Evolutionary conservation across 2,797 vertebrate genomes (phyloP).

Genomic region (Eidolon dupreanum): DNA sequence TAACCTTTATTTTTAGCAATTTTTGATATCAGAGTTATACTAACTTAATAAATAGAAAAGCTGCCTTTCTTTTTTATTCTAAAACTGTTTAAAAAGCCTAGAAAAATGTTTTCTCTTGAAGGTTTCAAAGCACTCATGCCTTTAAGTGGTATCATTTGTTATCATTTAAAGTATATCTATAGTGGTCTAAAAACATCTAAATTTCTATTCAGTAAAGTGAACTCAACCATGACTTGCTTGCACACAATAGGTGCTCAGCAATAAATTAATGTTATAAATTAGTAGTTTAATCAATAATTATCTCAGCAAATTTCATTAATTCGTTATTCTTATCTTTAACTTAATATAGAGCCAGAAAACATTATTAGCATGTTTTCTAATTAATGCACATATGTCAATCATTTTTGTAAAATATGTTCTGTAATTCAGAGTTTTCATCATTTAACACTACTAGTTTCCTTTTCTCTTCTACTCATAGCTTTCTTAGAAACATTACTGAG

Average conservation of each 20-base stretch:
- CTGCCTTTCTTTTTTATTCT: background rate
- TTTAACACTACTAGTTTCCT: background rate
- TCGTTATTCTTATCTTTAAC: background rate
- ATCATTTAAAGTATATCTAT: background rate
- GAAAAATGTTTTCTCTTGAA: background rate
- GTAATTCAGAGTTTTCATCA: conserved; percentile 18
- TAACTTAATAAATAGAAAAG: background rate
- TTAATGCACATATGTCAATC: background rate
- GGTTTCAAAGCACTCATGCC: background rate
- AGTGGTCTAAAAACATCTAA: background rate
- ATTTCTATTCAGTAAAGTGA: background rate
- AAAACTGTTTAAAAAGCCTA: background rate
- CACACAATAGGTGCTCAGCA: background rate
- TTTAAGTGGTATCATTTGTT: background rate
- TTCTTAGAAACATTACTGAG: conserved; percentile 44
- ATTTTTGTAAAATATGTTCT: background rate
- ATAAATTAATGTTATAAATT: background rate
- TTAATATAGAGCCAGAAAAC: background rate
- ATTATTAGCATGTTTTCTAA: conserved; percentile 14
- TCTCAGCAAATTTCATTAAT: background rate
- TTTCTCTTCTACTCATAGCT: background rate
- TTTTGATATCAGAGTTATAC: background rate
- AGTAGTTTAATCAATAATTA: background rate
- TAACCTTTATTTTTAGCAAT: background rate
- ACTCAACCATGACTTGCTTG: background rate